phyloP scores from a whole-genome alignment of 2,797 vertebrate species.

The Corythornis leucogaster region DNA sequence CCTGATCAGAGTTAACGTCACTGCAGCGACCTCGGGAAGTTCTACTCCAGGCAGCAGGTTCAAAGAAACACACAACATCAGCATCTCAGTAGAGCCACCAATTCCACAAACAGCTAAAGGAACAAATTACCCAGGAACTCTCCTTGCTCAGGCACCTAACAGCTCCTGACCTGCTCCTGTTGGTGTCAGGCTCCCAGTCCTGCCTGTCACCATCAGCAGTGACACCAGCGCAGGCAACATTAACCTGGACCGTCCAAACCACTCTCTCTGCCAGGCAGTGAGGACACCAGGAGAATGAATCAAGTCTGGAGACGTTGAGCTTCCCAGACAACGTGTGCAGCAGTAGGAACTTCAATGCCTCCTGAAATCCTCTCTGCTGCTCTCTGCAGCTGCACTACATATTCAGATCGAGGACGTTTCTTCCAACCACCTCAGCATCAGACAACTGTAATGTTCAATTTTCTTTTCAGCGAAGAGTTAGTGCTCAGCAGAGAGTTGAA shows the following conservation, averaged over 20 bases:
- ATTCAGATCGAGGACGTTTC: slow-evolving; percentile 46
- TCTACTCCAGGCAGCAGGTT: background rate
- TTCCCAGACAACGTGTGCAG: background rate
- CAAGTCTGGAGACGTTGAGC: slow-evolving; percentile 1
- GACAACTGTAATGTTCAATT: slow-evolving; percentile 58
- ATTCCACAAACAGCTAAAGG: background rate
- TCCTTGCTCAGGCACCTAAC: background rate
- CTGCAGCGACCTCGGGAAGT: background rate
- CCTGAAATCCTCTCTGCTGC: slow-evolving; percentile 24
- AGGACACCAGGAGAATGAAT: background rate
- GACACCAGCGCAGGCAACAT: background rate
- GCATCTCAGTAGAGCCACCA: background rate
- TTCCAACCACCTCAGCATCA: slow-evolving; percentile 41
- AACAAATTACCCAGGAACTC: slow-evolving; percentile 23
- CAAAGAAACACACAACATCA: background rate
- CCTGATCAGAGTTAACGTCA: background rate
- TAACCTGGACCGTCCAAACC: slow-evolving; percentile 7
- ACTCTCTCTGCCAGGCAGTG: background rate
- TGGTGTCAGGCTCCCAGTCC: background rate
- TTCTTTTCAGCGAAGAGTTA: slow-evolving; percentile 68
- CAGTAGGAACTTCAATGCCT: background rate
- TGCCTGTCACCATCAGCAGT: background rate
- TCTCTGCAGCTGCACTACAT: slow-evolving; percentile 32
- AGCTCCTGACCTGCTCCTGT: background rate
- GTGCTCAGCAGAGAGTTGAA: slow-evolving; percentile 71